Evolutionary conservation across 2,113 vertebrate species (phyloP).

Genomic region (Phylloscopus trochiloides): DNA sequence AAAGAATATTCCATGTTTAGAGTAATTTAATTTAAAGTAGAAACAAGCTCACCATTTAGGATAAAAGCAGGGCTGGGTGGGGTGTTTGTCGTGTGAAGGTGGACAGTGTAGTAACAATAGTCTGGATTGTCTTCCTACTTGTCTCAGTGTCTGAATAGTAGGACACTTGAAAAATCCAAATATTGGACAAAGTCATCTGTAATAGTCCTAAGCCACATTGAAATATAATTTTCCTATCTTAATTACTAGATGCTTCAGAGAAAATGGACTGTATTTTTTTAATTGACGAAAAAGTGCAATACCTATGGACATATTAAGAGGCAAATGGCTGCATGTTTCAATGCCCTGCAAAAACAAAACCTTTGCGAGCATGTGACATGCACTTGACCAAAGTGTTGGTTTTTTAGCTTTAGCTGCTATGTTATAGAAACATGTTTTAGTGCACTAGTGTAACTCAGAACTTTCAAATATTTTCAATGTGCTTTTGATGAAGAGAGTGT

Average conservation of each 20-base stretch:
- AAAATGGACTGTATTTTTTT: neutral
- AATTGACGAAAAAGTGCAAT: neutral
- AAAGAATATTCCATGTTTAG: neutral
- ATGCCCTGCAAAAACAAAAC: neutral
- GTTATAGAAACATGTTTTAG: neutral
- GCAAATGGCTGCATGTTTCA: neutral
- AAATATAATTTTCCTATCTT: neutral
- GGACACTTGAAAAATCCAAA: neutral
- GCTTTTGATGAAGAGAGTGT: neutral
- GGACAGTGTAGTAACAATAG: neutral
- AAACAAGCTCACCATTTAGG: neutral
- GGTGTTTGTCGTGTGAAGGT: neutral
- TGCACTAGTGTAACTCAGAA: neutral
- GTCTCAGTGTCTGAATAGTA: neutral
- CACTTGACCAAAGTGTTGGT: fast-evolving
- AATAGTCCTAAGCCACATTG: neutral
- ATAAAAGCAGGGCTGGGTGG: neutral
- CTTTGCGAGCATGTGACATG: fast-evolving
- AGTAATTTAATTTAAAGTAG: neutral
- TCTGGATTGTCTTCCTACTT: neutral
- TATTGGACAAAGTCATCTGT: neutral
- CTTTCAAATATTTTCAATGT: neutral
- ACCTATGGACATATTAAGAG: neutral
- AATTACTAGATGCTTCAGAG: neutral
- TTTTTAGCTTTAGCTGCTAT: neutral